Conservation (phyloP, 2,113 vertebrate species). For the Columba livia region DNA sequence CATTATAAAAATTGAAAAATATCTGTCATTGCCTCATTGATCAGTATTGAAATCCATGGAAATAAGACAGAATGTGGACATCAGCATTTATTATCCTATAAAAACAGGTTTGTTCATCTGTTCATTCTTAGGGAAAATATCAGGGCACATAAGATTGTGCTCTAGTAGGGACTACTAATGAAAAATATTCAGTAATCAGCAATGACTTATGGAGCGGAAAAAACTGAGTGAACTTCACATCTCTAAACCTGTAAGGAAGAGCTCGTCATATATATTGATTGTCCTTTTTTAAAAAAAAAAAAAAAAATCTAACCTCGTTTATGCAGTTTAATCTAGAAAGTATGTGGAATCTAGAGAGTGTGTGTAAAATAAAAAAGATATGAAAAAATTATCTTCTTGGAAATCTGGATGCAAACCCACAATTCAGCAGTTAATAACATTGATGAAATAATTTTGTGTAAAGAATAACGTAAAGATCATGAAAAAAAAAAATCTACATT, state of each 20-base stretch:
- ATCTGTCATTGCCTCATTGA: conserved; percentile 5
- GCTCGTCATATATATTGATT: no score
- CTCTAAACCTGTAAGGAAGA: neutral
- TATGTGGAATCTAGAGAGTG: no score
- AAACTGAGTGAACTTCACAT: neutral
- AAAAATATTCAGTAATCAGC: neutral
- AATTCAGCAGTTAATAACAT: neutral
- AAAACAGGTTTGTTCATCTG: neutral
- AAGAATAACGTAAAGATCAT: neutral
- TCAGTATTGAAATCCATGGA: neutral
- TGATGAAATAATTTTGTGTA: neutral
- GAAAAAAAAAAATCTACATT: neutral
- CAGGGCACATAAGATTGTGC: neutral
- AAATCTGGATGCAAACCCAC: neutral
- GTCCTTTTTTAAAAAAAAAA: neutral
- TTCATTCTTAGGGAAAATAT: neutral
- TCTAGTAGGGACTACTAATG: neutral
- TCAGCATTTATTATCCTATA: neutral
- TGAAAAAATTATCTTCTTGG: neutral
- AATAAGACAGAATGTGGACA: neutral
- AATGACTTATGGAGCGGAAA: neutral
- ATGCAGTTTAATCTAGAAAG: neutral
- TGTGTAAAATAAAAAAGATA: no score
- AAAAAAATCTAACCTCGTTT: neutral
- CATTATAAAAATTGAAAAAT: neutral